These are phyloP conservation scores for Eurosta solidaginis DNA, from an alignment of 1,140 invertebrate genomes.

Conservation along the genomic window DNA sequence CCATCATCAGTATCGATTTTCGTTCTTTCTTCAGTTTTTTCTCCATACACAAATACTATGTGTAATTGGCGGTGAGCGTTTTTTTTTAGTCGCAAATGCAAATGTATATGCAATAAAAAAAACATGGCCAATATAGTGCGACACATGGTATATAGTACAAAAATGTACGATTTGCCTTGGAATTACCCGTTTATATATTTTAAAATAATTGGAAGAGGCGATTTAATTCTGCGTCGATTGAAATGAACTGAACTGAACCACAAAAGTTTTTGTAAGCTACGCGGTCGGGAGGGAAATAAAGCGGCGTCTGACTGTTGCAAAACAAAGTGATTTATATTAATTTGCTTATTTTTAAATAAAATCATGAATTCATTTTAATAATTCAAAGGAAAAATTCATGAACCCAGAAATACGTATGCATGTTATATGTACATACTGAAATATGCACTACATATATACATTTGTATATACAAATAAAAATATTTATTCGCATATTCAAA, in stretches of 20 bases:
- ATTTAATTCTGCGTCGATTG: neutral
- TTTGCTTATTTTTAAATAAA: neutral
- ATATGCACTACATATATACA: neutral
- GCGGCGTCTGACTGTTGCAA: neutral
- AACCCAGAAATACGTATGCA: too few relatives aligned
- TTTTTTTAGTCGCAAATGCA: too few relatives aligned
- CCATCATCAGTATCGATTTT: too few relatives aligned
- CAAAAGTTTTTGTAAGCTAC: neutral
- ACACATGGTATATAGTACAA: too few relatives aligned
- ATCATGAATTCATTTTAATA: neutral
- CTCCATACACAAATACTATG: too few relatives aligned
- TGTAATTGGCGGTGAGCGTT: too few relatives aligned
- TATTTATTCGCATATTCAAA: neutral
- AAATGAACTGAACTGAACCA: neutral
- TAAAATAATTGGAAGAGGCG: neutral
- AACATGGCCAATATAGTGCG: too few relatives aligned
- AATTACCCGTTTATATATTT: neutral
- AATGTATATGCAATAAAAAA: too few relatives aligned
- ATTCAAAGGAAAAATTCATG: neutral
- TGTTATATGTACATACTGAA: neutral
- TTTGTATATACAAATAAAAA: neutral
- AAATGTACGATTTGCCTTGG: too few relatives aligned
- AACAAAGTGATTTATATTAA: conserved; percentile 23
- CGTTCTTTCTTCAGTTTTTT: too few relatives aligned
- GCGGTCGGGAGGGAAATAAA: neutral